Base-by-base conservation (phyloP, 1,140 invertebrate species). In the Drosophila seguyi region DNA sequence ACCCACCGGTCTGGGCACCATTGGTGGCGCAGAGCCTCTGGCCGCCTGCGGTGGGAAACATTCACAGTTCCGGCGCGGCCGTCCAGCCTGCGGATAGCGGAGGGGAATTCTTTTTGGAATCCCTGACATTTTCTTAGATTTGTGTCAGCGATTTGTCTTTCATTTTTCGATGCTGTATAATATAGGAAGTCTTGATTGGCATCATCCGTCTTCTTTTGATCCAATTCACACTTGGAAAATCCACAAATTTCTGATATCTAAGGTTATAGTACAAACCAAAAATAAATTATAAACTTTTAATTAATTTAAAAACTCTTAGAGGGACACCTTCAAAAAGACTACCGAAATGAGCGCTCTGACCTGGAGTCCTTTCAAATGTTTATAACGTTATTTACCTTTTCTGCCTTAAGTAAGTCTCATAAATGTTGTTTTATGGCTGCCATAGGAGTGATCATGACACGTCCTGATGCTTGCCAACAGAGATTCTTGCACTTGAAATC, bases 1-100 rank as follows among this genome's bases (percentile, higher is more conserved):
- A 6, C 52, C 52, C 52, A 55, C 34, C 20, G 27, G 18, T 20
- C 18, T 20, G 4, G 6, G 41, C 41, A 6, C 41, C 10, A 20
- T 13, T 44, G 41, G 10, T 44, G 42, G 14, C 14, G 14, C 14
- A 55, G 8, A 11, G 14, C 11, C 20, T n/a, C 18, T 5, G 34
- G 20, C 36, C 22, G 34, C 52, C 34, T 53, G 52, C 20, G 31
- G 52, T 38, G 52, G 52, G 52, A 16, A 25, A 10, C 18, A 36
- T 36, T 53, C 50, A 53, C 50, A 36, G 7, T 53, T 36, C 20
- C 50, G 31, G 13, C 20, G n/a, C n/a, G 2, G 4, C 4, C 14
- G 2, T 22, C 20, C 18, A 36, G 34, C 20, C 4, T 16, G 16
- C 7, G 20, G 14, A 53, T n/a, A 38, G 4, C 7, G 31, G 31